A percentile compares a stretch with the other conserved stretches of the same genome.
Conservation (phyloP, 2,113 vertebrate species). For the Sciurus niger region DNA sequence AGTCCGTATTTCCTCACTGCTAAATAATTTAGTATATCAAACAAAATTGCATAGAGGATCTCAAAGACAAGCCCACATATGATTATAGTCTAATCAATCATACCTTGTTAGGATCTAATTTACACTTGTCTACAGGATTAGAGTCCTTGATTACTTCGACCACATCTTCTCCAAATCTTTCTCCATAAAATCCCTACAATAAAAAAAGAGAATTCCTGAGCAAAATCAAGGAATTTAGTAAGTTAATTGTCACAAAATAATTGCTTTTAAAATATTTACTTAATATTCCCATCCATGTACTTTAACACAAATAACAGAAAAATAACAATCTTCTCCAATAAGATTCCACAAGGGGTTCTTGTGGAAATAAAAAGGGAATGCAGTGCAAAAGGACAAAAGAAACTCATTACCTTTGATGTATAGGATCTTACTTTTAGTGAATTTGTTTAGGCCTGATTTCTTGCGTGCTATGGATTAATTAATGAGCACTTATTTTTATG, state of each 20-base stretch:
- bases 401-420: neutral
- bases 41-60: neutral
- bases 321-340: neutral
- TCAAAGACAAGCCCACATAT: neutral
- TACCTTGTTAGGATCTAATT: constrained; percentile 98
- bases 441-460: neutral
- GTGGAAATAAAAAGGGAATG: constrained; percentile 46
- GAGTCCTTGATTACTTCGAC: constrained; percentile 99
- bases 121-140: constrained; percentile 99
- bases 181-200: constrained; percentile 97
- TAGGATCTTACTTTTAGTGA: neutral
- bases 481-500: constrained; percentile 1
- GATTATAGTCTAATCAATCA: neutral
- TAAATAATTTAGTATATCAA: neutral
- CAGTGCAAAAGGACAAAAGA: constrained; percentile 15
- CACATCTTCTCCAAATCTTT: constrained; percentile 97
- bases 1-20: neutral
- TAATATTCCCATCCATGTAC: neutral
- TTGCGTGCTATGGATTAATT: neutral
- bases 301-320: constrained; percentile 41
- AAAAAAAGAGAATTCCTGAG: constrained; percentile 65
- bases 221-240: neutral
- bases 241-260: constrained; percentile 9
- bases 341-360: neutral
- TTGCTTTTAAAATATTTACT: neutral